phyloP scores from a whole-genome alignment of 2,797 vertebrate genomes.

The Kryptopterus vitreolus region DNA sequence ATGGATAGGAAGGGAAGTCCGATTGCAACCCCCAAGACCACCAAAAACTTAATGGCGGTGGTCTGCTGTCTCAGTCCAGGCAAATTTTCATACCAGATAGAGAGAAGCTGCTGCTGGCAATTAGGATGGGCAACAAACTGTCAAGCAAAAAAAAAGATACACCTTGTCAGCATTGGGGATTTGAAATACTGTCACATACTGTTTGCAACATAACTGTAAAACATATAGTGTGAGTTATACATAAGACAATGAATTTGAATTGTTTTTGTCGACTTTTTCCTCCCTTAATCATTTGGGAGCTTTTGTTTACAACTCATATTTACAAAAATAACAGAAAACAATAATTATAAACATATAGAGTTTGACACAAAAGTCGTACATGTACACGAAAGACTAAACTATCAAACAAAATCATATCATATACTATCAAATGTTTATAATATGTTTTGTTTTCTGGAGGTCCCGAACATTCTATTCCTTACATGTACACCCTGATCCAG shows the following conservation, averaged over 20 bases:
- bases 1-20: constrained; percentile 89
- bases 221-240: not conserved
- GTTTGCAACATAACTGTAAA: not conserved
- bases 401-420: too few species aligned
- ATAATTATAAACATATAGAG: too few species aligned
- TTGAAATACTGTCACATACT: not conserved
- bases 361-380: too few species aligned
- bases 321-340: not conserved
- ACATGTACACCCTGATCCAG: not conserved
- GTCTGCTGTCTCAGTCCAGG: constrained; percentile 93
- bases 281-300: not conserved
- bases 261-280: not conserved
- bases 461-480: not conserved
- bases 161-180: not conserved
- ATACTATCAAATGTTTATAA: too few species aligned
- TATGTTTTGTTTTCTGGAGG: too few species aligned
- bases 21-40: constrained; percentile 87
- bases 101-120: constrained; percentile 96
- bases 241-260: not conserved
- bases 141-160: constrained; percentile 23
- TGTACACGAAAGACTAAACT: too few species aligned
- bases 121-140: constrained; percentile 99
- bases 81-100: constrained; percentile 97
- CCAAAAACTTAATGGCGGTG: constrained; percentile 89
- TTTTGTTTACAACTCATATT: not conserved